phyloP scores from a whole-genome alignment of 2,797 vertebrate species.

The Centroberyx gerrardi region DNA sequence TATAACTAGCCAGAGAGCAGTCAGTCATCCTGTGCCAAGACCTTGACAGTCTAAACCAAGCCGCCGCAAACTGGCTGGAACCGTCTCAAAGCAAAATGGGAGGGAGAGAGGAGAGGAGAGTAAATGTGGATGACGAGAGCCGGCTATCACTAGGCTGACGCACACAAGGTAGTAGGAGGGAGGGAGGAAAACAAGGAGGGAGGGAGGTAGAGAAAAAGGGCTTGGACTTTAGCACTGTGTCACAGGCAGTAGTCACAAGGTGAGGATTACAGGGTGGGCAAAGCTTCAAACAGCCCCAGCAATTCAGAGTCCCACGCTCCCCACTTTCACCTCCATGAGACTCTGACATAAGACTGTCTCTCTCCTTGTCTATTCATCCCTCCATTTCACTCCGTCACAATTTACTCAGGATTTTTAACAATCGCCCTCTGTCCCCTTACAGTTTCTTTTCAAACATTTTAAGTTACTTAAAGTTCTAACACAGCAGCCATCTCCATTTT shows the following conservation, averaged over 20 bases:
- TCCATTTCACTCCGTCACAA: neutral
- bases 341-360: constrained; percentile 22
- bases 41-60: constrained; percentile 68
- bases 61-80: constrained; percentile 80
- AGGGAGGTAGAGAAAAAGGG: constrained; percentile 43
- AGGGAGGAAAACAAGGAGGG: constrained; percentile 43
- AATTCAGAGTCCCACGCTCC: constrained; percentile 75
- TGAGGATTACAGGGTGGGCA: constrained; percentile 80
- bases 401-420: too few species aligned
- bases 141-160: constrained; percentile 38
- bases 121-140: constrained; percentile 38
- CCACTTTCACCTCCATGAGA: constrained; percentile 57
- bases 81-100: constrained; percentile 65
- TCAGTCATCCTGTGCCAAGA: constrained; percentile 62
- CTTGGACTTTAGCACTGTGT: constrained; percentile 78
- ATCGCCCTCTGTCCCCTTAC: constrained; percentile 3
- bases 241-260: constrained; percentile 79
- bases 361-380: neutral
- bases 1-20: constrained; percentile 55
- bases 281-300: constrained; percentile 74
- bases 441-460: neutral
- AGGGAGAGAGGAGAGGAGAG: constrained; percentile 13
- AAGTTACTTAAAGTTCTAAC: neutral
- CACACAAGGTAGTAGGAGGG: constrained; percentile 55
- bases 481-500: neutral